These are phyloP conservation scores for Euplagia quadripunctaria DNA, from an alignment of 2,888 invertebrate genomes.

Conservation along the genomic window DNA sequence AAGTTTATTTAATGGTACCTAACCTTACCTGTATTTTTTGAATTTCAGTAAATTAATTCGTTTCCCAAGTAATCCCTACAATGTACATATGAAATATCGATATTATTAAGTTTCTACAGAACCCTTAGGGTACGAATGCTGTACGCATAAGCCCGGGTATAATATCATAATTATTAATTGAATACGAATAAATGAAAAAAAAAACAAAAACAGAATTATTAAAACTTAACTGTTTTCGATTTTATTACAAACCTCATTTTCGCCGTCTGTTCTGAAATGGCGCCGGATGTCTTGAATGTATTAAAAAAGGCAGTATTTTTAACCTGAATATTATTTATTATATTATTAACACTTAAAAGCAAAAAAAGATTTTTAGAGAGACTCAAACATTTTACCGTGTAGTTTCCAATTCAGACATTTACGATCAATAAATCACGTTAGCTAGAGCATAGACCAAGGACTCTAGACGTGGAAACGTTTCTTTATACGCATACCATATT, in stretches of 20 bases:
- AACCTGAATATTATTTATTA: not conserved
- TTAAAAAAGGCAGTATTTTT: not conserved
- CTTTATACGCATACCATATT: not conserved
- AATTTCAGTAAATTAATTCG: not conserved
- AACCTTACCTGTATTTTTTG: not conserved
- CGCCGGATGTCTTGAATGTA: not conserved
- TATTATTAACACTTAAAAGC: not conserved
- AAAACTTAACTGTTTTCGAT: not conserved
- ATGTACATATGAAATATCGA: too few species aligned
- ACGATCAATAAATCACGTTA: slow-evolving; percentile 12
- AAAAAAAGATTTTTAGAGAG: not conserved
- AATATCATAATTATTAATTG: not conserved
- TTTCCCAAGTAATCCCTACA: too few species aligned
- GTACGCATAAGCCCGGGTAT: too few species aligned
- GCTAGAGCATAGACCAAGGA: not conserved
- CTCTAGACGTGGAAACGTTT: not conserved
- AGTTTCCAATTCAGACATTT: not conserved
- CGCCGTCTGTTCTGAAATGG: not conserved
- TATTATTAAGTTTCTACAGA: not conserved
- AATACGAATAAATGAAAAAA: not conserved
- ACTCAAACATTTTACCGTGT: not conserved
- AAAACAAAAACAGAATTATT: not conserved
- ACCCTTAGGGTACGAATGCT: not conserved
- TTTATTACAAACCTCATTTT: slow-evolving; percentile 1
- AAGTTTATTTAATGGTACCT: not conserved